A percentile compares a stretch with the other conserved stretches of the same genome.
These are phyloP conservation scores for Gymnoscopelus braueri DNA, from an alignment of 2,797 vertebrate species.

Conservation along the genomic window DNA sequence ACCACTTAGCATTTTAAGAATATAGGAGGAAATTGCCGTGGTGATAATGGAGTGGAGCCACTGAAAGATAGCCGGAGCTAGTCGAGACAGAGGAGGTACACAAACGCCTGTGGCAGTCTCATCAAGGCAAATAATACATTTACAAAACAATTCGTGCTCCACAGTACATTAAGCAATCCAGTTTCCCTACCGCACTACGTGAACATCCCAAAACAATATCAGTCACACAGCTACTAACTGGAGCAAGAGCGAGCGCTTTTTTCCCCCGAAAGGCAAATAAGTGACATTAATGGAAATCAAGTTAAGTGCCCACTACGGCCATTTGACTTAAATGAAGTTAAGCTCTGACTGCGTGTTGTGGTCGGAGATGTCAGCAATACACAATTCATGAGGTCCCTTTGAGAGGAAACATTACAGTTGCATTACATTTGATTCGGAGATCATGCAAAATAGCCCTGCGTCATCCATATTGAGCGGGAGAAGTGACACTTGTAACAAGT, in stretches of 20 bases:
- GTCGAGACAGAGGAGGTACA: constrained; percentile 49
- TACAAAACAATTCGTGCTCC: constrained; percentile 67
- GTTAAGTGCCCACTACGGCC: constrained; percentile 62
- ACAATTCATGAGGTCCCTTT: background rate
- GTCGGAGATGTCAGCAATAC: constrained; percentile 13
- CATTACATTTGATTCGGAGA: constrained; percentile 2
- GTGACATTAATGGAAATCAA: constrained; percentile 67
- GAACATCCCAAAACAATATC: constrained; percentile 66
- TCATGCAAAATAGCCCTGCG: background rate
- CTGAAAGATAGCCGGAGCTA: constrained; percentile 43
- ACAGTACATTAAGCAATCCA: constrained; percentile 72
- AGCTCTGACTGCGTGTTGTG: constrained; percentile 24
- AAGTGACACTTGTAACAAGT: no score
- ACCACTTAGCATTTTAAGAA: constrained; percentile 39
- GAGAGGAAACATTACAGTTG: constrained; percentile 13
- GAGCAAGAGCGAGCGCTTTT: constrained; percentile 53
- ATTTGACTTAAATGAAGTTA: constrained; percentile 12
- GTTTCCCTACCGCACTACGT: constrained; percentile 52
- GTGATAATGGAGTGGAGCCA: constrained; percentile 52
- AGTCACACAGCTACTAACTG: constrained; percentile 62
- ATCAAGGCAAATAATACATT: constrained; percentile 73
- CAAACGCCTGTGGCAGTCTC: constrained; percentile 50
- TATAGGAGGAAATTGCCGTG: constrained; percentile 39
- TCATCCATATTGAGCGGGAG: no score
- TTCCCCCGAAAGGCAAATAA: constrained; percentile 49